Evolutionary conservation across 1,140 invertebrate genomes (phyloP), one percentile per base, ranked within the genome.

Genomic region (Drusus annulatus): DNA sequence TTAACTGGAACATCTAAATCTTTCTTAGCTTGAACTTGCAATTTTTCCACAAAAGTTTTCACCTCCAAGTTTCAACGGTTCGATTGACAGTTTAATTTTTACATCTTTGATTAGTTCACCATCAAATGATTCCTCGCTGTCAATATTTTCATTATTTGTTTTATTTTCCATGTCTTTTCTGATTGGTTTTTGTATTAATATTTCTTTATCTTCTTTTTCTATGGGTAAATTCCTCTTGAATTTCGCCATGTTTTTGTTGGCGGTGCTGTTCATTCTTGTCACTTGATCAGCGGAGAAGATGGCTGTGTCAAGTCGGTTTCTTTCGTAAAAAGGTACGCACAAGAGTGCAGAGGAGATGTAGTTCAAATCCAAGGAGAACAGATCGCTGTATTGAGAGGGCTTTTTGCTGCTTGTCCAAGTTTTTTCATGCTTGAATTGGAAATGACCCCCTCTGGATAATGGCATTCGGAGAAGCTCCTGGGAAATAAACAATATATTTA

Each of bases 341-440:
- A 81, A 86, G 1, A 90, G 63, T 28, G 86, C 86, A 54, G 84
- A 73, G 28, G 84, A 81, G 0, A 90, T 83, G 25, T 86, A 85
- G 62, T 88, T 86, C 84, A 87, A 86, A 78, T 90, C 86, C 15
- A 89, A 86, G 51, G 87, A 86, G 83, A 90, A 90, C 80, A 89
- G 88, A 84, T 89, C 89, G 51, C 88, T 87, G 82, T 88, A 89
- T 16, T 85, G 45, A 23, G 86, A 85, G 8, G 88, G 86, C 1
- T 85, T 85, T 45, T 85, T 86, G 16, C 82, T 84, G 10, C 83
- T 81, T 45, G 88, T 87, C 89, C 89, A 90, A 10, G 87, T 86
- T 82, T 89, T 90, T 84, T 90, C 89, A 85, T 89, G 88, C 85
- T 89, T 89, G 74, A 90, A 90, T 85, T 90, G 88, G 81, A 90